Evolutionary conservation across 1,140 invertebrate genomes (phyloP), one percentile per base, ranked within the genome.

Genomic region (Drosophila paulistorum): DNA sequence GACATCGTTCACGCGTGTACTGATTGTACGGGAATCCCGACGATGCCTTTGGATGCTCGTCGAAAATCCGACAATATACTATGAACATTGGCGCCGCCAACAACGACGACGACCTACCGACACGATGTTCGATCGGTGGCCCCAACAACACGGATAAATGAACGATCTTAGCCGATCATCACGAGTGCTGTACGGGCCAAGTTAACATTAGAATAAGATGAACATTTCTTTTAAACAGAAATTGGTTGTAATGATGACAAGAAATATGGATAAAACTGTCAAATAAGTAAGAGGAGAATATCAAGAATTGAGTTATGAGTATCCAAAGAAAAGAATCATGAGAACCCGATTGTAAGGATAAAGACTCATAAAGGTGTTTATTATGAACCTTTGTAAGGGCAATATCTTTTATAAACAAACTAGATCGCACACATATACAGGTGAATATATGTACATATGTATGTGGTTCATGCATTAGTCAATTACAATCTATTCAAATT

Each of bases 1-100:
- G 71, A 67, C 84, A 89, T 89, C 86, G 85, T 74, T 84, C 85
- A 89, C 84, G 84, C 84, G 85, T 89, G 65, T 80, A 84, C 84
- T 87, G 81, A 64, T 20, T 11, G 37, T 10, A 11, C 37, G 37
- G 37, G 37, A 4, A 13, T 35, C 54, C 79, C 86, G 77, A 77
- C 86, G 77, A 77, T 65, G 20, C 20, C 14, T 30, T 39, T 60
- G 75, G 67, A 59, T 58, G 65, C 80, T 72, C 57, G 39, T 41
- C 51, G 59, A 61, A 57, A 51, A 57, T 59, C 41, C 51, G 54
- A 61, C 58, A 48, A 57, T 58, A 58, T 37, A 39, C 35, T 35
- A 55, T 6, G 37, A 33, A 11, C 33, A 37, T 59, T 59, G 57
- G 57, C 57, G 57, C 57, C 57, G 51, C 23, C 51, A 13, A 13